These are phyloP conservation scores for Drosophila atroscutellata DNA, from an alignment of 2,888 invertebrate species.

Conservation along the genomic window DNA sequence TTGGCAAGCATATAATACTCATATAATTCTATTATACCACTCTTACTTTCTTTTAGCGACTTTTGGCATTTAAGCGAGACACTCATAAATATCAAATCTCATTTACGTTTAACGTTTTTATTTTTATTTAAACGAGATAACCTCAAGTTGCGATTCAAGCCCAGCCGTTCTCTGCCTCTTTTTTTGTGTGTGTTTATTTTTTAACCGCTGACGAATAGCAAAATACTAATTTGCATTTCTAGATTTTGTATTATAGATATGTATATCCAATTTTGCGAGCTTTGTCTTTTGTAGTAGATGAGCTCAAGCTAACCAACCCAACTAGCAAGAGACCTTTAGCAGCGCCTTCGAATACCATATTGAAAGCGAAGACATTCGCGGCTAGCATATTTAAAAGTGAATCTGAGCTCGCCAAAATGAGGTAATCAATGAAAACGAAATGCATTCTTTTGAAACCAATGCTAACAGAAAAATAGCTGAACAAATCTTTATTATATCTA, in stretches of 20 bases:
- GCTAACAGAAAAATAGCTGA: background rate
- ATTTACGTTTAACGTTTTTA: slow-evolving; percentile 50
- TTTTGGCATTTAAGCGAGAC: slow-evolving; percentile 63
- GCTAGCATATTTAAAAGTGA: slow-evolving; percentile 30
- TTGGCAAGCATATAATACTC: slow-evolving; percentile 7
- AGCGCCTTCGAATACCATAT: background rate
- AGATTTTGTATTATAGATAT: slow-evolving; percentile 62
- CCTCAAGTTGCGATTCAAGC: slow-evolving; percentile 28
- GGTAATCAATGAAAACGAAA: slow-evolving; percentile 31
- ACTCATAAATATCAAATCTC: slow-evolving; percentile 21
- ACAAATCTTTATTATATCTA: background rate
- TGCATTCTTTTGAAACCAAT: background rate
- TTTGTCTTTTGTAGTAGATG: slow-evolving; percentile 18
- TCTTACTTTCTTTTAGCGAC: slow-evolving; percentile 67
- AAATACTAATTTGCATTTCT: slow-evolving; percentile 69
- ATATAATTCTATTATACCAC: slow-evolving; percentile 29
- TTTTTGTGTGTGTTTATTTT: slow-evolving; percentile 26
- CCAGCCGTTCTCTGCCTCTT: slow-evolving; percentile 33
- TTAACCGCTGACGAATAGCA: slow-evolving; percentile 39
- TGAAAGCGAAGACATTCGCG: slow-evolving; percentile 35
- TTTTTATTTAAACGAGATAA: slow-evolving; percentile 51
- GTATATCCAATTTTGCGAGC: slow-evolving; percentile 10
- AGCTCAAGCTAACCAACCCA: slow-evolving; percentile 8
- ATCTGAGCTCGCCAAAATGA: slow-evolving; percentile 22
- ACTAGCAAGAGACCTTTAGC: slow-evolving; percentile 24